These are phyloP conservation scores for Hippocampus guttulatus DNA, from an alignment of 2,113 vertebrate genomes.

Conservation along the genomic window DNA sequence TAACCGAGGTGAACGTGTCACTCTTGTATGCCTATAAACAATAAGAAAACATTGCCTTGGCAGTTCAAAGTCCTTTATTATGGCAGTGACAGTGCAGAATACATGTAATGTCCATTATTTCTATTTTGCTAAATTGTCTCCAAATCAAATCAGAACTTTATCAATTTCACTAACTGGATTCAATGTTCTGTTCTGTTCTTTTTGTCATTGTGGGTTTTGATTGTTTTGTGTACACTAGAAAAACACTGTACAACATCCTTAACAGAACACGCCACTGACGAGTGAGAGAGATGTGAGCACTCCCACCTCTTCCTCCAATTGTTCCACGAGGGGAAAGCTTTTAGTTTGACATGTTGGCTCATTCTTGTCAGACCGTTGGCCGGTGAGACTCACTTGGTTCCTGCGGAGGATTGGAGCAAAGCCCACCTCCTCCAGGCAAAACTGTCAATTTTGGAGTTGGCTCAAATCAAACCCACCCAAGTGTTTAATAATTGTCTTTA, in stretches of 20 bases:
- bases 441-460: slow-evolving; percentile 36
- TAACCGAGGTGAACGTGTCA: neutral
- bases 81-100: neutral
- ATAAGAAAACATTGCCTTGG: neutral
- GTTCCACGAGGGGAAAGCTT: slow-evolving; percentile 7
- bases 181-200: neutral
- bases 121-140: neutral
- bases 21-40: neutral
- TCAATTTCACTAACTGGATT: too few relatives aligned
- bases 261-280: neutral
- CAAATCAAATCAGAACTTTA: neutral
- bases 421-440: slow-evolving; percentile 43
- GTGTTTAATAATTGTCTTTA: slow-evolving; percentile 52
- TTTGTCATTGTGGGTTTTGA: neutral
- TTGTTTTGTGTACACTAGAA: neutral
- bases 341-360: slow-evolving; percentile 37
- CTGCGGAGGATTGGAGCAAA: slow-evolving; percentile 43
- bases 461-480: slow-evolving; percentile 43
- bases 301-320: neutral
- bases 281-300: neutral
- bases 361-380: slow-evolving; percentile 25
- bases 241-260: neutral
- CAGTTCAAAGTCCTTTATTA: neutral
- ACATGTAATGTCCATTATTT: neutral
- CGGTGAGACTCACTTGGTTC: slow-evolving; percentile 22